A percentile compares a stretch with the other conserved stretches of the same genome.
Conservation (phyloP, 2,113 vertebrate species). For the Myxocyprinus asiaticus region DNA sequence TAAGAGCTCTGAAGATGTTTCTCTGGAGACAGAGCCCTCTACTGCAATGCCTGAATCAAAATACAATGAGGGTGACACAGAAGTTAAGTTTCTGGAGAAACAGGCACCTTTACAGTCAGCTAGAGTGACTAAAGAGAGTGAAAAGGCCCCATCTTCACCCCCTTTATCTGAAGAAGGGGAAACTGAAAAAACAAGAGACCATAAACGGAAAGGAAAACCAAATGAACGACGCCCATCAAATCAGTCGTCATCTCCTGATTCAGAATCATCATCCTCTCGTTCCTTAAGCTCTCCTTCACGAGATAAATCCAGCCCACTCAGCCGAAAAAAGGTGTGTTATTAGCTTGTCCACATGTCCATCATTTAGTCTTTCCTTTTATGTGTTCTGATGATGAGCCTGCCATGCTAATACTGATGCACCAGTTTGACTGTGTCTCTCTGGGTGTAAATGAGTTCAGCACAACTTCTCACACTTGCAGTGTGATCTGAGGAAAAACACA, state of each 20-base stretch:
- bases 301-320: constrained; percentile 55
- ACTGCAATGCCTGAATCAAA: constrained; percentile 63
- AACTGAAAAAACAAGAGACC: not conserved
- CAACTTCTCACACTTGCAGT: constrained; percentile 52
- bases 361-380: not conserved
- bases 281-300: constrained; percentile 63
- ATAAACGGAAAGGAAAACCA: not conserved
- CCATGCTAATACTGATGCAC: constrained; percentile 65
- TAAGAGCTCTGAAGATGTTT: constrained; percentile 17
- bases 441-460: constrained; percentile 58
- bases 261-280: constrained; percentile 68
- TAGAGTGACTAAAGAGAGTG: constrained; percentile 49
- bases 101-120: constrained; percentile 8
- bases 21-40: constrained; percentile 48
- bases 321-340: constrained; percentile 67
- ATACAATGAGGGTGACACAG: constrained; percentile 59
- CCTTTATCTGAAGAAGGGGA: constrained; percentile 44
- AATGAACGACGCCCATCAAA: constrained; percentile 41
- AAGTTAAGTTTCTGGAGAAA: constrained; percentile 34
- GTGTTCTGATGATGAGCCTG: constrained; percentile 55
- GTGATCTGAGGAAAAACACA: constrained; percentile 54
- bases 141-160: constrained; percentile 44
- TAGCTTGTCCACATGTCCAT: constrained; percentile 14
- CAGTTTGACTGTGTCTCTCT: constrained; percentile 48
- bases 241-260: constrained; percentile 71